Evolutionary conservation across 2,797 vertebrate species (phyloP), one percentile per base, ranked within the genome.

Genomic region (Ptychobarbus kaznakovi): DNA sequence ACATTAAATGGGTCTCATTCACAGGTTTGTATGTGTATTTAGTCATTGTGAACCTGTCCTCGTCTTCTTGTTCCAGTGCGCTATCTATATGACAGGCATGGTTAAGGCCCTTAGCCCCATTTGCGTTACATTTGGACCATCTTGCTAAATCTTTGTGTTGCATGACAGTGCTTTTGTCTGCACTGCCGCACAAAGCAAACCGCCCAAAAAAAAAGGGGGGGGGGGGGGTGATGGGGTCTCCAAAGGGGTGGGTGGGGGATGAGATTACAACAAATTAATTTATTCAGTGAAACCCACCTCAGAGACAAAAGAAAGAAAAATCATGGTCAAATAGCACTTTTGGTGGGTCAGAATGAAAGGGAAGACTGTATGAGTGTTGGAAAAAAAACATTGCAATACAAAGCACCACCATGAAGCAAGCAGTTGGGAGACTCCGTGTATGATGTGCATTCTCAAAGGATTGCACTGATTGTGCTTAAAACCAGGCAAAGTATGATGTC

Each of bases 71-170:
- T 91, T 91, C 88, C 89, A 87, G 82, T 56, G 80, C 7, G 65
- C 69, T 78, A 91, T 90, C 84, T 87, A 76, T 40, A 58, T 91
- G 90, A 90, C 90, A 91, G 89, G 83, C 89, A 56, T 90, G 86
- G 81, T 88, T 89, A 91, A 91, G 83, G 88, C 82, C 84, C 76
- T 89, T 90, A 89, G 76, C 80, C 32, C 53, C 49, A 61, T 85
- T 79, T 80, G 75, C 35, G 28, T 81, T 63, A 77, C 80, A 51
- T 82, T 86, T 75, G 25, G 81, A 85, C 80, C 78, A 63, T 86
- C 79, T 69, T 53, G 3, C 66, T 53, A 61, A 65, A 61, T 73
- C 81, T 76, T 81, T 74, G 78, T 66, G 69, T 70, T 84, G 78
- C 11, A 82, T 69, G 77, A 86, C 75, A 75, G 51, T n/a, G 86